phyloP scores from a whole-genome alignment of 2,113 vertebrate species.

The Lethenteron camtschaticum region DNA sequence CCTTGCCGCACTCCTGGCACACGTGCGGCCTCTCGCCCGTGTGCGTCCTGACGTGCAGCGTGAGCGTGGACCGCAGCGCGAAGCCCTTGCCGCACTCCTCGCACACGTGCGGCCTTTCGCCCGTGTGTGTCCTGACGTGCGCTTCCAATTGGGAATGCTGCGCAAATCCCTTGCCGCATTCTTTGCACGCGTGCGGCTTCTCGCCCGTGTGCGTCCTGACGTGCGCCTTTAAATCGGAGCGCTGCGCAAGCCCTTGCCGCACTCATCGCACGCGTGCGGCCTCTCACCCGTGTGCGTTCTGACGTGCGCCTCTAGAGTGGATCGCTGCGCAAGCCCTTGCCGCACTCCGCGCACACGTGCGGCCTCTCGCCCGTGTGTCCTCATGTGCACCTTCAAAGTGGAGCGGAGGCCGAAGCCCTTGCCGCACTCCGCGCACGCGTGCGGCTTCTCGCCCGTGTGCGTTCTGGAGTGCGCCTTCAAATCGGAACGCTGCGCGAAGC shows the following conservation, averaged over 20 bases:
- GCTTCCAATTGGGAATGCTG: constrained; percentile 53
- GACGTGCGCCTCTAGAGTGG: constrained; percentile 19
- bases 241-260: constrained; percentile 53
- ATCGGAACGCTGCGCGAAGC: background rate
- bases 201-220: constrained; percentile 62
- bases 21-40: background rate
- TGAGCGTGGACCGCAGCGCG: background rate
- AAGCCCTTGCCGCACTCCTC: constrained; percentile 21
- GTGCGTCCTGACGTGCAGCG: background rate
- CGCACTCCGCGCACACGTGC: background rate
- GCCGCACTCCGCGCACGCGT: background rate
- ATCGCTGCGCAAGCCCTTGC: background rate
- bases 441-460: constrained; percentile 1
- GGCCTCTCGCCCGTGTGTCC: constrained; percentile 3
- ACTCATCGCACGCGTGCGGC: constrained; percentile 36
- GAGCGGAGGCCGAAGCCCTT: constrained; percentile 1
- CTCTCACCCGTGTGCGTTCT: constrained; percentile 29
- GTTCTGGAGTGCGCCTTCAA: background rate
- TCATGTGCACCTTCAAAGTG: background rate
- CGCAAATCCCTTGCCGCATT: constrained; percentile 53
- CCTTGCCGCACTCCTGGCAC: background rate
- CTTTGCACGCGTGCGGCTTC: constrained; percentile 36
- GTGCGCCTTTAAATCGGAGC: constrained; percentile 61
- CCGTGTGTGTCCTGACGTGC: constrained; percentile 49
- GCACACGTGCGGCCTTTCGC: constrained; percentile 41